Evolutionary conservation across 2,888 invertebrate genomes (phyloP), one percentile per base, ranked within the genome.

Genomic region (Eledona agricola): DNA sequence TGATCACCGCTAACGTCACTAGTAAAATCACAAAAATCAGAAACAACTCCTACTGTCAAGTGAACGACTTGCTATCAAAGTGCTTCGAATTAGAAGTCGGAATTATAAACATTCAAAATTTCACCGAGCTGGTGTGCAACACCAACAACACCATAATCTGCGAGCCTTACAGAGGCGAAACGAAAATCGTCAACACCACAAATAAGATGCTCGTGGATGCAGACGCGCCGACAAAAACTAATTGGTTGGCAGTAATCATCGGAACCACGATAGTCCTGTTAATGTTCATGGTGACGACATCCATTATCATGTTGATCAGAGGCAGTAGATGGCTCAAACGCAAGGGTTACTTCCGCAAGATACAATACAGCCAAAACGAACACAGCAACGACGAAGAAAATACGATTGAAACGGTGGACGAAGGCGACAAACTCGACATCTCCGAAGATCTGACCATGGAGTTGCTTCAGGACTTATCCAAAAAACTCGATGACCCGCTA

Each of bases 371-470:
- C 1, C 83, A 84, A 37, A 81, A 82, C 57, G 83, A 84, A 59
- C 81, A 81, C 1, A 78, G 83, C 32, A 77, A 78, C 16, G 74
- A 81, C 2, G 81, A 81, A 57, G 75, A 71, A 56, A 72, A 66
- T 51, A 72, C 71, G 3, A 71, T 71, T 12, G 72, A 70, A n/a
- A 71, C 71, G 4, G 55, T 71, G 4, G 71, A 71, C 37, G 67
- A 84, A 45, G 65, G 65, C 19, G 69, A 71, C 42, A 70, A 68
- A 50, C 49, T 69, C 70, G 89, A 89, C 0, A 76, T 89, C 35
- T 89, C 89, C 0, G 88, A 88, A 69, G 88, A 89, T 70, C 70
- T 90, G 31, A 88, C 89, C 0, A 83, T 86, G 61, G 89, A 90
- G 64, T 80, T 89, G 35, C 75, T 90, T 51, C 85, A 83, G 60